Conservation (phyloP, 2,888 invertebrate genomes). For the Aphrophora alni region DNA sequence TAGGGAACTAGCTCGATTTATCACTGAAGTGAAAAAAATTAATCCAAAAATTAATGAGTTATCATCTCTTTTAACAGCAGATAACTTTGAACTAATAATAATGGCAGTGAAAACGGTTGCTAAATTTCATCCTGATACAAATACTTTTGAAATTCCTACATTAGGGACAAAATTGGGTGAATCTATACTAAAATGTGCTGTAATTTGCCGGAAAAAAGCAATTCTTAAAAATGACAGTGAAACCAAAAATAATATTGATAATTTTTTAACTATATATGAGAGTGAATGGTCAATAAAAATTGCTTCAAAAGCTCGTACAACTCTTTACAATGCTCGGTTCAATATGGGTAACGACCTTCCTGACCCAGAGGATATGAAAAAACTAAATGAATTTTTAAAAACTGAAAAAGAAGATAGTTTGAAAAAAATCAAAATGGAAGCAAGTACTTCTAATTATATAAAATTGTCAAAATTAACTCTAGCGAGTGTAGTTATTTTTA, state of each 20-base stretch:
- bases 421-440: no score
- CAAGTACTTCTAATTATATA: background rate
- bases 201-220: background rate
- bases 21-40: background rate
- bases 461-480: no score
- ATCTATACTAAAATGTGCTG: conserved; percentile 8
- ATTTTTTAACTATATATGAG: background rate
- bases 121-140: background rate
- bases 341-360: no score
- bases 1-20: background rate
- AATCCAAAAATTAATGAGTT: background rate
- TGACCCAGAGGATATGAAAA: no score
- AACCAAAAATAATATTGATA: conserved; percentile 7
- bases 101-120: background rate
- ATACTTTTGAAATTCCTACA: background rate
- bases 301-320: background rate
- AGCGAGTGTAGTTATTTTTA: conserved; percentile 14
- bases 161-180: conserved; percentile 8
- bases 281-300: no score
- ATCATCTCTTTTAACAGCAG: background rate
- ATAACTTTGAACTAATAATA: background rate
- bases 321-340: background rate
- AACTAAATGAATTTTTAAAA: no score
- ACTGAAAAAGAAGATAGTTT: no score
- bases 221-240: no score